Evolutionary conservation across 2,888 invertebrate genomes (phyloP), one percentile per base, ranked within the genome.

Genomic region (Lampropteryx suffumata): DNA sequence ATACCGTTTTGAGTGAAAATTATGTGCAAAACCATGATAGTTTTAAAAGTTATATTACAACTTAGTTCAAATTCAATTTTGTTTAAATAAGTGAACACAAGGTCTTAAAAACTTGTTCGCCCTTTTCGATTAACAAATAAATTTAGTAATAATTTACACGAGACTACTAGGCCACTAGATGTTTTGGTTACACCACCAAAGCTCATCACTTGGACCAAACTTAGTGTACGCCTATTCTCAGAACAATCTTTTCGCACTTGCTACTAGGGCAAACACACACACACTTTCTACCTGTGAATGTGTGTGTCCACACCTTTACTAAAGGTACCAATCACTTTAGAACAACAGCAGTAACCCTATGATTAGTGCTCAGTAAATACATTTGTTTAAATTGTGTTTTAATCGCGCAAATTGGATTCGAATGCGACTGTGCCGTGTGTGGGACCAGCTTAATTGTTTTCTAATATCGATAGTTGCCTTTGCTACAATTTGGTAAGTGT

Each of bases 181-280:
- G n/a, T n/a, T n/a, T n/a, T n/a, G n/a, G n/a, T n/a, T n/a, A n/a
- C n/a, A 21, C 5, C 21, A 5, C 21, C 3, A 21, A 2, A 21
- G n/a, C 6, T 8, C 7, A 41, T 42, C 1, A 14, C 33, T 28
- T 39, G 39, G 6, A 12, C 39, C 46, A n/a, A 27, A 2, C 27
- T 11, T 3, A 11, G n/a, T n/a, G n/a, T 21, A 13, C 11, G 30
- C 37, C 32, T 33, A 21, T 67, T 62, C 66, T 47, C 17, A 48
- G 61, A 69, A 69, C 61, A 60, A 59, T 62, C 55, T 35, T 29
- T 49, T 43, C 49, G 41, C 45, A 42, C 37, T 41, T 47, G 35
- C 51, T 0, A 14, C n/a, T n/a, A n/a, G n/a, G n/a, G 9, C 30
- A 13, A 50, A 43, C 3, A 6, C 24, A 24, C 24, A 24, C 24